Evolutionary conservation across 1,140 invertebrate species (phyloP).

Genomic region (Sitophilus oryzae): DNA sequence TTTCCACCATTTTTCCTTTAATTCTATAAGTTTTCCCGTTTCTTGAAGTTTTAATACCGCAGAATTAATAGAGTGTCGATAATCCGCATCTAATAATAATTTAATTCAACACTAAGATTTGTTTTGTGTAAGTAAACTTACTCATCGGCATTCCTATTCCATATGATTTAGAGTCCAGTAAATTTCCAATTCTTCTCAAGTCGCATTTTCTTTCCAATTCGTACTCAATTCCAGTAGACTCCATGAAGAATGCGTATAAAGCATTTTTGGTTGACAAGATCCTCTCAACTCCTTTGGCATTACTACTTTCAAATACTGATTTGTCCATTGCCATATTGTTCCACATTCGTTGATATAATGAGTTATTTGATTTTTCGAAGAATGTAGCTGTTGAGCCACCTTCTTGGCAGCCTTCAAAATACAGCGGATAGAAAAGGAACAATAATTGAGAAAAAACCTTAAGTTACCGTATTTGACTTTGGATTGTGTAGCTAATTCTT

Average conservation of each 20-base stretch:
- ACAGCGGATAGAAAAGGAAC: slow-evolving; percentile 47
- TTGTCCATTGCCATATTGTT: slow-evolving; percentile 72
- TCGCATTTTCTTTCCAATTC: slow-evolving; percentile 70
- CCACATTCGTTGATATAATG: slow-evolving; percentile 63
- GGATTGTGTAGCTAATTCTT: slow-evolving; percentile 88
- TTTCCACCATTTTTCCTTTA: slow-evolving; percentile 87
- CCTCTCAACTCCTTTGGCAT: slow-evolving; percentile 78
- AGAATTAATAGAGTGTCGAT: slow-evolving; percentile 64
- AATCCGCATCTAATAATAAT: slow-evolving; percentile 45
- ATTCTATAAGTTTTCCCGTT: slow-evolving; percentile 62
- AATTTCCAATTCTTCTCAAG: slow-evolving; percentile 67
- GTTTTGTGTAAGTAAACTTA: slow-evolving; percentile 49
- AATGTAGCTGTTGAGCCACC: slow-evolving; percentile 69
- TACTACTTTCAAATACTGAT: slow-evolving; percentile 73
- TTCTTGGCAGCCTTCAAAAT: slow-evolving; percentile 48
- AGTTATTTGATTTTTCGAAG: slow-evolving; percentile 64
- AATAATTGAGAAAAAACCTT: background rate
- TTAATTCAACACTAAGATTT: too few relatives aligned
- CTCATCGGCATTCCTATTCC: slow-evolving; percentile 71
- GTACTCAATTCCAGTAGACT: slow-evolving; percentile 77
- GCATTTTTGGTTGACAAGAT: slow-evolving; percentile 62
- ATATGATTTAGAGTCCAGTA: slow-evolving; percentile 77
- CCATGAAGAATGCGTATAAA: slow-evolving; percentile 79
- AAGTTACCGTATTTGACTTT: slow-evolving; percentile 65
- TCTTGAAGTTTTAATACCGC: slow-evolving; percentile 79